These are phyloP conservation scores for Drosophila yooni DNA, from an alignment of 2,888 invertebrate species.

Conservation along the genomic window DNA sequence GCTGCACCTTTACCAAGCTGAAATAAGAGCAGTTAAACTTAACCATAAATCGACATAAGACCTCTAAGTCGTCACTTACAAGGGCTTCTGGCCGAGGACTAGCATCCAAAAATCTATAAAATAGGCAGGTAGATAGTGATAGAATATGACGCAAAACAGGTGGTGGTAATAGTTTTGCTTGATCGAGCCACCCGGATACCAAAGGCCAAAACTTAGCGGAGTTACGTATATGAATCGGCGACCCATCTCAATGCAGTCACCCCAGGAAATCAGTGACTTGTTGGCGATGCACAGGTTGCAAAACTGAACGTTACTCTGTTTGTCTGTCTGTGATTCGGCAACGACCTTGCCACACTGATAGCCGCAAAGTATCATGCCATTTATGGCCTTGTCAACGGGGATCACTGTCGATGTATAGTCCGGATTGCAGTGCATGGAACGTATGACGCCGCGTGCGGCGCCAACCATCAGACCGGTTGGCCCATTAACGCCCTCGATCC, in stretches of 20 bases:
- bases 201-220: conserved; percentile 91
- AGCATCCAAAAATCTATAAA: conserved; percentile 89
- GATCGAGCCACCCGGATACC: conserved; percentile 92
- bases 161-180: conserved; percentile 89
- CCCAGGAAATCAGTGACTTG: conserved; percentile 94
- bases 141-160: conserved; percentile 88
- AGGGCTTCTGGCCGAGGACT: conserved; percentile 90
- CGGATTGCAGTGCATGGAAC: conserved; percentile 91
- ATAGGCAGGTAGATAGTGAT: conserved; percentile 92
- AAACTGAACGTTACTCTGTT: conserved; percentile 76
- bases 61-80: conserved; percentile 87
- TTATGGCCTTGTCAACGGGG: conserved; percentile 92
- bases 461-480: conserved; percentile 93
- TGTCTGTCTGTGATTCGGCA: conserved; percentile 49
- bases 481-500: conserved; percentile 96
- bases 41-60: neutral
- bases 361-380: conserved; percentile 91
- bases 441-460: conserved; percentile 92
- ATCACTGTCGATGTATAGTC: conserved; percentile 88
- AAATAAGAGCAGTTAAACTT: conserved; percentile 48
- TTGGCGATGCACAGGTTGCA: conserved; percentile 91
- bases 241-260: conserved; percentile 90
- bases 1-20: conserved; percentile 88
- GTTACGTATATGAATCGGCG: conserved; percentile 87
- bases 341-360: conserved; percentile 87